Base-by-base conservation (phyloP, 2,888 invertebrate species). In the Hydriomena furcata region DNA sequence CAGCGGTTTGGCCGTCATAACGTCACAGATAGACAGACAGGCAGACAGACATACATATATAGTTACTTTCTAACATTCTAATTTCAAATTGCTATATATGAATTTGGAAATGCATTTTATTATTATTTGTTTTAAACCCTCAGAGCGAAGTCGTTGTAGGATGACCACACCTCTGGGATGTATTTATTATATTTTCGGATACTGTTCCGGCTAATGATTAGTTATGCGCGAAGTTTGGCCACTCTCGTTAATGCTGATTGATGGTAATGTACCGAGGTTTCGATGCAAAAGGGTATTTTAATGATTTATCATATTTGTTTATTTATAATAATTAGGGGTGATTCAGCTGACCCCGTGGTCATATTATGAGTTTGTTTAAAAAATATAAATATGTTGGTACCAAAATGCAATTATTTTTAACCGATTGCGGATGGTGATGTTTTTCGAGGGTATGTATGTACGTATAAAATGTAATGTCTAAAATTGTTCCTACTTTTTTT, bases 171-270 rank as follows among this genome's bases (percentile, higher is more conserved):
- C 46, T 46, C 30, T 23, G 66, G 73, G 73, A 70, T 63, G 49
- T 66, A 68, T 70, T 70, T 52, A 49, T 54, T 51, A 54, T 67
- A 62, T 68, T 66, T 66, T 65, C 59, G 53, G 60, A 55, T 57
- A 57, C 58, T 59, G 58, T 50, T 58, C 48, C 36, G 44, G 41
- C 57, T 72, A 71, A 72, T 68, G 68, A 70, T 72, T 72, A 73
- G 66, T 71, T 71, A 71, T 60, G 71, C 54, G 55, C 58, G 50
- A 69, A 71, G 65, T 71, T 71, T 41, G 58, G 55, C 59, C 30
- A 52, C 52, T 47, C 46, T 44, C 37, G 27, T 50, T 72, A 73
- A 74, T 68, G 20, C 62, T 68, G 74, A 74, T 71, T 67, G 74
- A 73, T 73, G 68, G 50, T 54, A 49, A 54, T 52, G 49, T 42